These are phyloP conservation scores for Nowickia ferox DNA, from an alignment of 2,888 invertebrate genomes.

Conservation along the genomic window DNA sequence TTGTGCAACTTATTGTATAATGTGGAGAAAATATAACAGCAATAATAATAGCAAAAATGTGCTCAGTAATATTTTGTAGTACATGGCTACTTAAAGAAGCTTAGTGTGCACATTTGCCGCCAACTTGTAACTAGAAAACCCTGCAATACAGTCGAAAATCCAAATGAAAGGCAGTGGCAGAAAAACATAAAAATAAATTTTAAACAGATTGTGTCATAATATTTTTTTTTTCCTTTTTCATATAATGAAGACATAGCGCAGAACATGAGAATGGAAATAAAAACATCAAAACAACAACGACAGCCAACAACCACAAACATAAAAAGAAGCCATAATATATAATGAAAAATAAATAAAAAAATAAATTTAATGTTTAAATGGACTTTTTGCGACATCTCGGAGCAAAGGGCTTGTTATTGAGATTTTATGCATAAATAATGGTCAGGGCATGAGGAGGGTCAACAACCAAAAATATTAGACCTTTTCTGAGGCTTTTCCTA, in stretches of 20 bases:
- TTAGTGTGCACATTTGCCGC: background rate
- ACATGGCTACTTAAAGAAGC: too few relatives aligned
- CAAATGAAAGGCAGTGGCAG: slow-evolving; percentile 63
- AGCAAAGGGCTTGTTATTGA: slow-evolving; percentile 23
- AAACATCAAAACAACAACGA: slow-evolving; percentile 42
- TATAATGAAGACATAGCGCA: slow-evolving; percentile 66
- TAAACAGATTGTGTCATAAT: slow-evolving; percentile 70
- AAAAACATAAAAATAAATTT: slow-evolving; percentile 64
- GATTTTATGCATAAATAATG: slow-evolving; percentile 8
- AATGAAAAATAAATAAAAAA: slow-evolving; percentile 35
- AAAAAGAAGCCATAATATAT: slow-evolving; percentile 56
- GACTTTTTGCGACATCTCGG: slow-evolving; percentile 40
- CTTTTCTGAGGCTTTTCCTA: too few relatives aligned
- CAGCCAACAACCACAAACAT: slow-evolving; percentile 48
- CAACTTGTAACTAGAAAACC: background rate
- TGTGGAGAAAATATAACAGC: too few relatives aligned
- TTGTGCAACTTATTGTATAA: too few relatives aligned
- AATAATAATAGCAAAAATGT: too few relatives aligned
- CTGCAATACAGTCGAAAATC: slow-evolving; percentile 11
- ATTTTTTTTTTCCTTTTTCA: slow-evolving; percentile 47
- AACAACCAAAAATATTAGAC: too few relatives aligned
- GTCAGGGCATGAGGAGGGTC: background rate
- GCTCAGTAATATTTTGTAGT: too few relatives aligned
- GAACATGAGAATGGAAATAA: slow-evolving; percentile 47
- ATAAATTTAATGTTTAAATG: slow-evolving; percentile 32